phyloP scores from a whole-genome alignment of 2,888 invertebrate genomes.

The Leistus spinibarbis region DNA sequence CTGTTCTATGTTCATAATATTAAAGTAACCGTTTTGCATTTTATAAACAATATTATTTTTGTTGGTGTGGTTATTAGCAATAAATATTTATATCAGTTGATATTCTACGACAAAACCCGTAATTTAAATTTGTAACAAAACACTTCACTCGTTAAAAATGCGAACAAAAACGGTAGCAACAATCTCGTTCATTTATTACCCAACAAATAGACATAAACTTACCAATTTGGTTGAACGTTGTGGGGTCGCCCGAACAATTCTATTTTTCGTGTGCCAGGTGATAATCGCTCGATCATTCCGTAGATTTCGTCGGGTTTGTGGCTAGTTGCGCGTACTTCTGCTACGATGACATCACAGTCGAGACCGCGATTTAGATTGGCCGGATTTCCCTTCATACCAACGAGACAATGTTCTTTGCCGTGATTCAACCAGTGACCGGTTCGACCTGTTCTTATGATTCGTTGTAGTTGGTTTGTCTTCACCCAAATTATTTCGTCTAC shows the following conservation, averaged over 20 bases:
- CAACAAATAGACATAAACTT: too few species aligned
- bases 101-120: too few species aligned
- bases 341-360: slow-evolving; percentile 98
- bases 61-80: too few species aligned
- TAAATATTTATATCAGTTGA: too few species aligned
- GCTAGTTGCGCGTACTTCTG: slow-evolving; percentile 96
- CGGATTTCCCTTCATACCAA: slow-evolving; percentile 95
- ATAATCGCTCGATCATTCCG: slow-evolving; percentile 94
- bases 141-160: too few species aligned
- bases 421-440: slow-evolving; percentile 99
- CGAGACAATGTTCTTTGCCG: slow-evolving; percentile 96
- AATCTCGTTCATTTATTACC: too few species aligned
- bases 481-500: slow-evolving; percentile 99
- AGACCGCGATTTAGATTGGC: slow-evolving; percentile 88
- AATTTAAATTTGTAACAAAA: too few species aligned
- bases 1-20: too few species aligned
- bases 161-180: too few species aligned
- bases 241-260: slow-evolving; percentile 97
- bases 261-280: slow-evolving; percentile 96
- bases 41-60: too few species aligned
- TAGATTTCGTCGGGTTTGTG: slow-evolving; percentile 99
- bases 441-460: slow-evolving; percentile 94
- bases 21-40: too few species aligned
- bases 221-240: slow-evolving; percentile 98
- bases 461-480: slow-evolving; percentile 96